These are phyloP conservation scores for Pantherophis guttatus DNA, from an alignment of 2,113 vertebrate species.

Conservation along the genomic window DNA sequence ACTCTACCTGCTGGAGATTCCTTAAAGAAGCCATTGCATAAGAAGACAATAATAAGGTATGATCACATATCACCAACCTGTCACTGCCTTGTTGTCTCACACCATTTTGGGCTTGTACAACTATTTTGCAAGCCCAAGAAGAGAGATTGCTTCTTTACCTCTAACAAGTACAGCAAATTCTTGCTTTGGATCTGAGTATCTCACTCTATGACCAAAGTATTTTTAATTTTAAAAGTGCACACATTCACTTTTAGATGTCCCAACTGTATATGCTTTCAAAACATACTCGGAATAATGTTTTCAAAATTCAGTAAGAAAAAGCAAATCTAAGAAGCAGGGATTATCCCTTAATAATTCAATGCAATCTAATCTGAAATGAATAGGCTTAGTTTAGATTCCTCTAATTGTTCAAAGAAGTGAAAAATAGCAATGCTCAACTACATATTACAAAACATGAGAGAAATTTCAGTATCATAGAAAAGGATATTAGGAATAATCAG, in stretches of 20 bases:
- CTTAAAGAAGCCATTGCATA: background rate
- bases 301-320: background rate
- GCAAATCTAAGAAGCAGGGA: background rate
- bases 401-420: background rate
- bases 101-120: background rate
- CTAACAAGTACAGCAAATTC: background rate
- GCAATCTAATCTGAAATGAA: background rate
- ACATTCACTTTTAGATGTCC: background rate
- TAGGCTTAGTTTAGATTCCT: background rate
- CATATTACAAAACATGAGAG: background rate
- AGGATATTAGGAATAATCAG: background rate
- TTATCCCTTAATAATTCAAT: background rate
- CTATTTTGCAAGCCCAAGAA: background rate
- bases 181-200: background rate
- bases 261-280: background rate
- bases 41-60: background rate
- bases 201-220: background rate
- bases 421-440: background rate
- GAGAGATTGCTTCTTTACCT: background rate
- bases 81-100: background rate
- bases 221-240: background rate
- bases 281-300: background rate
- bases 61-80: background rate
- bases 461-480: background rate
- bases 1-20: background rate